phyloP scores from a whole-genome alignment of 2,888 invertebrate species.

The Cantharis rufa region DNA sequence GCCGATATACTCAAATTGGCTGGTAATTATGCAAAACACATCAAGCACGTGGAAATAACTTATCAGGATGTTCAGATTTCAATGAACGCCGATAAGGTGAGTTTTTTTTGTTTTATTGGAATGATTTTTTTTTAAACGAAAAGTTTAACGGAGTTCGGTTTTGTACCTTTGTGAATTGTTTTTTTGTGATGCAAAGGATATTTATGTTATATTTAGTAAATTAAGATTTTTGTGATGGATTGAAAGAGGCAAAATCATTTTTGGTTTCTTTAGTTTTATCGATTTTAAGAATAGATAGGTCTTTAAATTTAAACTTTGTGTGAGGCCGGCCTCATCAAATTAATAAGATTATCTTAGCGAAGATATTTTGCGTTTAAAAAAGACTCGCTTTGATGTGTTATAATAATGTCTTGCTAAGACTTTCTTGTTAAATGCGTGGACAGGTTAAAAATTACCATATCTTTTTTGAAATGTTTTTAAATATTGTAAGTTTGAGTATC shows the following conservation, averaged over 20 bases:
- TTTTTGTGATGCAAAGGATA: background rate
- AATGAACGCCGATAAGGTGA: conserved; percentile 96
- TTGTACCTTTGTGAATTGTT: background rate
- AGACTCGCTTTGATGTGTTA: background rate
- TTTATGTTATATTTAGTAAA: background rate
- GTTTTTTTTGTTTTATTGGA: background rate
- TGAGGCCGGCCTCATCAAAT: background rate
- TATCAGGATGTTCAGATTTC: conserved; percentile 95
- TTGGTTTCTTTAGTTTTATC: background rate
- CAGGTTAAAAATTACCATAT: background rate
- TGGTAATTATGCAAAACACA: conserved; percentile 96
- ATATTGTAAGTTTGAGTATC: background rate
- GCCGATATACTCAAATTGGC: conserved; percentile 94
- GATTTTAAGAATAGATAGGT: background rate
- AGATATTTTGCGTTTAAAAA: background rate
- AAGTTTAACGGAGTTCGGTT: background rate
- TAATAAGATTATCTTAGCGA: background rate
- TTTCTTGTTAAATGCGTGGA: background rate
- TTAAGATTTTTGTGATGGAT: background rate
- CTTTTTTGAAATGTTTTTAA: background rate
- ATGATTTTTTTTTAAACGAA: background rate
- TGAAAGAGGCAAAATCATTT: background rate
- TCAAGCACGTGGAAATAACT: conserved; percentile 88
- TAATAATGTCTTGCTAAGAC: background rate
- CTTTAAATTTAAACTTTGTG: background rate